Percentiles rank a stretch among this genome's conserved stretches.
phyloP scores from a whole-genome alignment of 2,797 vertebrate species.

The Lepilemur septentrionalis region DNA sequence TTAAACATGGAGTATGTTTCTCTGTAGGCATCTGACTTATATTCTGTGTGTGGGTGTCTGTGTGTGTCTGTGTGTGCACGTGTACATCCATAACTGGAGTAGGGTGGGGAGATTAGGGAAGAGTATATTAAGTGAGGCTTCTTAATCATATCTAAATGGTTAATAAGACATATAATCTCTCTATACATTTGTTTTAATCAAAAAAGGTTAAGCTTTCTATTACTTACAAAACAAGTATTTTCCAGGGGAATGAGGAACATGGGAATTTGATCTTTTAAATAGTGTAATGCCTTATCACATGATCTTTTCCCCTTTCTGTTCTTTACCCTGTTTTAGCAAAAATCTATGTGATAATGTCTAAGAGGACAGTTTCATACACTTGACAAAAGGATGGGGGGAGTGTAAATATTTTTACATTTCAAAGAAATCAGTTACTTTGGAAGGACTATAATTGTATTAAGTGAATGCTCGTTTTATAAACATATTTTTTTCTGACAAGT shows the following conservation, averaged over 20 bases:
- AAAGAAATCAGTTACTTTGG: not conserved
- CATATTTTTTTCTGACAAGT: not conserved
- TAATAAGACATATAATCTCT: not conserved
- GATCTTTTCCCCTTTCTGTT: not conserved
- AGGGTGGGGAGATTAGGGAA: not conserved
- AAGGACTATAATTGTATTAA: not conserved
- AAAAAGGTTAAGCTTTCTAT: not conserved
- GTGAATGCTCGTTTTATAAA: not conserved
- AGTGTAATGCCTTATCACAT: not conserved
- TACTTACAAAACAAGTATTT: not conserved
- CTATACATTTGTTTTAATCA: not conserved
- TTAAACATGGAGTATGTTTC: not conserved
- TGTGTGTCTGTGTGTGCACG: not conserved
- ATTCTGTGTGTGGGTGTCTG: not conserved
- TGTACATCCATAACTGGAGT: accelerated
- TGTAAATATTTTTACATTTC: not conserved
- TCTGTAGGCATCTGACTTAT: not conserved
- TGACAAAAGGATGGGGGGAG: not conserved
- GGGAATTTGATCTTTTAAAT: not conserved
- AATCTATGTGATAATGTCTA: not conserved
- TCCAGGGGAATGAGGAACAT: not conserved
- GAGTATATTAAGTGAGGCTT: not conserved
- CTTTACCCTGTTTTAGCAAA: not conserved
- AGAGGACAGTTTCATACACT: not conserved
- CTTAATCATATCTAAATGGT: not conserved